These are phyloP conservation scores for Cantharis rustica DNA, from an alignment of 2,888 invertebrate genomes.

Conservation along the genomic window DNA sequence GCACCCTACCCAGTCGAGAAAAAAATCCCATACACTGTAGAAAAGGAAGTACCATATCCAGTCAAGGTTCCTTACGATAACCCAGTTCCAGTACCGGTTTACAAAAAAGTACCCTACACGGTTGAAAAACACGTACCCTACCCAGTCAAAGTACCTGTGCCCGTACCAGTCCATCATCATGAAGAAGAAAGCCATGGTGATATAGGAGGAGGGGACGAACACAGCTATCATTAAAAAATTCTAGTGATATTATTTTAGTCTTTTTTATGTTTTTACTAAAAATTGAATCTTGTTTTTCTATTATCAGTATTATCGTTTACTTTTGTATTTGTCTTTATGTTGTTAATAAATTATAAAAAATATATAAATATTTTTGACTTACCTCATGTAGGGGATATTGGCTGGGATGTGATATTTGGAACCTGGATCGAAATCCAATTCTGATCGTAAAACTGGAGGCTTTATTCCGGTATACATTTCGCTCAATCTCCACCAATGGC, in stretches of 20 bases:
- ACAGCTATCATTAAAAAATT: not conserved
- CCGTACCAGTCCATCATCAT: slow-evolving; percentile 62
- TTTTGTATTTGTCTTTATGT: slow-evolving; percentile 29
- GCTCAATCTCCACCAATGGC: slow-evolving; percentile 86
- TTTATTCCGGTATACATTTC: slow-evolving; percentile 85
- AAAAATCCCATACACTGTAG: slow-evolving; percentile 68
- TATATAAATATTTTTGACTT: slow-evolving; percentile 54
- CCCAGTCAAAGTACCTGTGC: slow-evolving; percentile 71
- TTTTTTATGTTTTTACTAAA: slow-evolving; percentile 22
- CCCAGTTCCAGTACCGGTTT: slow-evolving; percentile 65
- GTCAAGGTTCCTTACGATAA: slow-evolving; percentile 65
- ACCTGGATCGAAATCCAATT: slow-evolving; percentile 90
- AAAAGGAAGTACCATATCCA: slow-evolving; percentile 70
- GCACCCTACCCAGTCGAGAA: slow-evolving; percentile 73
- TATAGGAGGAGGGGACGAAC: slow-evolving; percentile 36
- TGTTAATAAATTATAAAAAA: slow-evolving; percentile 29
- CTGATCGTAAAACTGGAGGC: slow-evolving; percentile 82
- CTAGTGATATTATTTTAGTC: slow-evolving; percentile 28
- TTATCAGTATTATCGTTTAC: slow-evolving; percentile 37
- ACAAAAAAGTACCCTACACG: slow-evolving; percentile 51
- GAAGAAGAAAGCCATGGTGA: slow-evolving; percentile 44
- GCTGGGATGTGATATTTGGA: slow-evolving; percentile 92
- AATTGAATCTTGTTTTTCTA: slow-evolving; percentile 30
- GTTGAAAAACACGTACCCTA: slow-evolving; percentile 68
- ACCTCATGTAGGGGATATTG: slow-evolving; percentile 89